These are phyloP conservation scores for Heteronetta atricapilla DNA, from an alignment of 2,113 vertebrate species.

Conservation along the genomic window DNA sequence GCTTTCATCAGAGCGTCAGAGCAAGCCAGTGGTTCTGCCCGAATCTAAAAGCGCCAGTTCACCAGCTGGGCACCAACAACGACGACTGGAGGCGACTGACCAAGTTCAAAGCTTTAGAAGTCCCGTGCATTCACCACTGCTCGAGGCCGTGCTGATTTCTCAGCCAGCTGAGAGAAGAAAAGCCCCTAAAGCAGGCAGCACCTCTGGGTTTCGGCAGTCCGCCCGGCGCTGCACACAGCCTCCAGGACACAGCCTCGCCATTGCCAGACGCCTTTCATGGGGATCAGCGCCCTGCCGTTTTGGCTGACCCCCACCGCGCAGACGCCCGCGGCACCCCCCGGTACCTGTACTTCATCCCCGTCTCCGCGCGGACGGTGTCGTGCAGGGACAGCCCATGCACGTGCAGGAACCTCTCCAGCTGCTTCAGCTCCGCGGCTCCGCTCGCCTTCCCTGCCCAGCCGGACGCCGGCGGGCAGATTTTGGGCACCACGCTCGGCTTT, in stretches of 20 bases:
- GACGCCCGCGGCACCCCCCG: not conserved
- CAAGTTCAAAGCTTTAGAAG: not conserved
- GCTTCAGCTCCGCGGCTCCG: conserved; percentile 71
- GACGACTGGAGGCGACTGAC: accelerated
- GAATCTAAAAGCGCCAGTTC: not conserved
- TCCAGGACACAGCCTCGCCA: not conserved
- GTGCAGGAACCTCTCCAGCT: conserved; percentile 85
- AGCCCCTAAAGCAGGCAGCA: accelerated
- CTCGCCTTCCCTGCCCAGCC: conserved; percentile 69
- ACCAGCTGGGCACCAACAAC: not conserved
- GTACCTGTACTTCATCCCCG: conserved; percentile 91
- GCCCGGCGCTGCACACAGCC: not conserved
- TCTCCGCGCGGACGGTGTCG: conserved; percentile 77
- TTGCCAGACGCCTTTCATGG: accelerated
- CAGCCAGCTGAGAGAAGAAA: accelerated
- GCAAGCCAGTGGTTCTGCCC: not conserved
- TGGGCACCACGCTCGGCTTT: not conserved
- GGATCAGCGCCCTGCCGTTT: accelerated
- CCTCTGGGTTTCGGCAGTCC: not conserved
- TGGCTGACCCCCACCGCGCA: accelerated
- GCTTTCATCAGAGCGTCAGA: not conserved
- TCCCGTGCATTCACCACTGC: accelerated
- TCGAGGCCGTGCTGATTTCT: accelerated
- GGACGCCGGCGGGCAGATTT: conserved; percentile 24
- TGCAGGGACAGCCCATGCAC: conserved; percentile 82